Evolutionary conservation across 2,888 invertebrate genomes (phyloP), one percentile per base, ranked within the genome.

Genomic region (Adelphocoris suturalis): DNA sequence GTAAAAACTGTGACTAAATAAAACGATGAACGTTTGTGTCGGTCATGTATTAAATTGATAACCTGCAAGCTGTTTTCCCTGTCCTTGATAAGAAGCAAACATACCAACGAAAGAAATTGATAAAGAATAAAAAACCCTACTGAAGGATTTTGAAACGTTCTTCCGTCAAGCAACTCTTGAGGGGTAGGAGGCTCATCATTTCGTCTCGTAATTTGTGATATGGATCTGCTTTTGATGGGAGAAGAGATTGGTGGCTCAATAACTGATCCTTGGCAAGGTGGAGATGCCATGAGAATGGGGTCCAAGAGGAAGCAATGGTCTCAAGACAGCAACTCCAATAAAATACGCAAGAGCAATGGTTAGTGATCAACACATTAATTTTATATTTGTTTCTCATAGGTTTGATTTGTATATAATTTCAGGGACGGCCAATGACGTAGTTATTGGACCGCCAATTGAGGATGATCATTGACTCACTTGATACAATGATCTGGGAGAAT

Each of bases 51-150:
- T 80, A 81, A 89, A 89, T 81, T 82, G 75, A 90, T 89, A 91
- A 91, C 91, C 91, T 91, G 91, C 91, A 91, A 91, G 91, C 90
- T 91, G 78, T 90, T 91, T 90, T 91, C 91, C 89, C 89, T 80
- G 68, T 89, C 55, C 68, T 78, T 52, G 28, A 75, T 89, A 27
- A 37, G 28, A 86, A 86, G 27, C 19, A 28, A 85, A 27, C 16
- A n/a, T 11, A 81, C 28, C 47, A 47, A 52, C 82, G 82, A 57
- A 52, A 52, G 3, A 23, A 52, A 27, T 27, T 23, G 0, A 11
- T n/a, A n/a, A n/a, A n/a, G 52, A 52, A n/a, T 9, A 46, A 37
- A 37, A 2, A 4, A 4, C 37, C 37, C 37, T 37, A 7, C 37
- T 37, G 37, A 7, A 37, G 37, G 37, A 37, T 46, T 37, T 46